Percentiles rank a stretch among this genome's conserved stretches.
Conservation (phyloP, 1,140 invertebrate genomes). For the Papilio xuthus region DNA sequence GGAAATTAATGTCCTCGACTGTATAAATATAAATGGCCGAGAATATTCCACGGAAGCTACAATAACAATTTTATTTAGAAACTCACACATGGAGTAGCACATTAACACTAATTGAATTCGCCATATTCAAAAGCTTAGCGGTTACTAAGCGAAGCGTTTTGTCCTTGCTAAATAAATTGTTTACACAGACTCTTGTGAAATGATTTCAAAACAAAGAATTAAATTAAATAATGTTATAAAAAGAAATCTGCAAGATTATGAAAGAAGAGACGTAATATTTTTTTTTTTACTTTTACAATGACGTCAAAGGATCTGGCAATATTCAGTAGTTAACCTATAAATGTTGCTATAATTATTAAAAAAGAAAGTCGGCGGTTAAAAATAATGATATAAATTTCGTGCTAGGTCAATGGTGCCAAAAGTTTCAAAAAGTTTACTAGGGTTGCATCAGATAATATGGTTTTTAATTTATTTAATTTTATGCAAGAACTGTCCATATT, state of each 20-base stretch:
- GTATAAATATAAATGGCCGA: not conserved
- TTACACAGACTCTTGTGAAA: not conserved
- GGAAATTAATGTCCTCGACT: not conserved
- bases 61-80: slow-evolving; percentile 23
- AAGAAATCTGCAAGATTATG: not conserved
- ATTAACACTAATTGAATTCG: slow-evolving; percentile 30
- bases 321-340: no score
- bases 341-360: no score
- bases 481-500: no score
- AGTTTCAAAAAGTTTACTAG: no score
- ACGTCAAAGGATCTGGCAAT: no score
- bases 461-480: no score
- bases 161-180: slow-evolving; percentile 2
- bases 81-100: not conserved
- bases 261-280: no score
- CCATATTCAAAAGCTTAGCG: not conserved
- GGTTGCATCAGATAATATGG: no score
- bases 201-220: not conserved
- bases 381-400: no score
- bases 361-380: no score
- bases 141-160: slow-evolving; percentile 1
- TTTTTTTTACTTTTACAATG: no score
- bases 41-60: not conserved
- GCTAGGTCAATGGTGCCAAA: no score
- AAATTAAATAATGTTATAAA: not conserved